Base-by-base conservation (phyloP, 2,888 invertebrate species). In the Sympetrum striolatum region DNA sequence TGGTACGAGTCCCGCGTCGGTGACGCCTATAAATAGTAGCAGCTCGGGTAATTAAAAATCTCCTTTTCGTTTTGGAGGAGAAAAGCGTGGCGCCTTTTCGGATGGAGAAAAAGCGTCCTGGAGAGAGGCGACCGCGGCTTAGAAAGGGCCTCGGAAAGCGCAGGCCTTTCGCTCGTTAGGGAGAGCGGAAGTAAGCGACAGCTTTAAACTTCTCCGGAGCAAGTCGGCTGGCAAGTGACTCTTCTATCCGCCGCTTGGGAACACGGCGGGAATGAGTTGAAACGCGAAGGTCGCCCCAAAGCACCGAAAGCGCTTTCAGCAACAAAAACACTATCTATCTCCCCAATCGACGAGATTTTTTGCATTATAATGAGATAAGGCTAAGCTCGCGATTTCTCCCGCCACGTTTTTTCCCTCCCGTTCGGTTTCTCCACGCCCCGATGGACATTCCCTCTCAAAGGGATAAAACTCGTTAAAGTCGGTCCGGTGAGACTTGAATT, bases 401-500 rank as follows among this genome's bases (percentile, higher is more conserved):
- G 53, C 53, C 53, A 5, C 22, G 64, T 64, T 64, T 73, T 73
- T 73, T 31, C n/a, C 25, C 31, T 73, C 25, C 31, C 73, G 73
- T 73, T 73, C 73, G 73, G 73, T 73, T 73, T 31, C 31, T 73
- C 73, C 73, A 31, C 31, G 73, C 25, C 31, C 14, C 31, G 73
- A 31, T n/a, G 73, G 25, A 73, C 25, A 73, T 73, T 73, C 31
- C 31, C 14, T 73, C 31, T 31, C 73, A 80, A n/a, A 22, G 58
- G 86, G 53, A n/a, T 86, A 37, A 53, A 86, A 60, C 86, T 86
- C 86, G 86, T 86, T 86, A 86, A 53, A 37, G 37, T 37, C 37
- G 86, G 86, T 31, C 86, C 58, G 37, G 58, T 37, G 31, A 18
- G 82, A 44, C 82, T 82, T 53, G 82, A 82, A 53, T 53, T 48